Percentiles rank a stretch among this genome's conserved stretches.
Conservation (phyloP, 1,140 invertebrate genomes). For the Stenopsyche tienmushanensis region DNA sequence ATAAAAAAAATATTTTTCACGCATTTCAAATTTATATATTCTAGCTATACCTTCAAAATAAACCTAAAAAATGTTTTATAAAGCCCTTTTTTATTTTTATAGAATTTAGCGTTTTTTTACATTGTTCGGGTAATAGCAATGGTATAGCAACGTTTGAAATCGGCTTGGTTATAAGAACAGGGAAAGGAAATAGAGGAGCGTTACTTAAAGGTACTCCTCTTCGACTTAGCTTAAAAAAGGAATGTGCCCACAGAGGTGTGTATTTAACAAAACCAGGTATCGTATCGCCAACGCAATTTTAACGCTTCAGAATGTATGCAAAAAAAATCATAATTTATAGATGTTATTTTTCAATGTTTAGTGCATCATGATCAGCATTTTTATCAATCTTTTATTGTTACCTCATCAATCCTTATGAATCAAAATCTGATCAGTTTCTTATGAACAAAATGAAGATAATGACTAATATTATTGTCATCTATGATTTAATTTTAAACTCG, state of each 20-base stretch:
- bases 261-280: conserved; percentile 62
- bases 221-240: conserved; percentile 85
- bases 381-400: too few species aligned
- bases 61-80: not conserved
- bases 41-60: not conserved
- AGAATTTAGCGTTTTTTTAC: conserved; percentile 91
- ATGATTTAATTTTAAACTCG: too few species aligned
- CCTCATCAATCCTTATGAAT: too few species aligned
- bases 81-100: conserved; percentile 41
- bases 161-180: conserved; percentile 80
- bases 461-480: too few species aligned
- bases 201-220: conserved; percentile 87
- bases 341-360: too few species aligned
- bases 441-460: not conserved
- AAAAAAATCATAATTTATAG: conserved; percentile 26
- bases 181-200: conserved; percentile 58
- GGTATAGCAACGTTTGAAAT: conserved; percentile 88
- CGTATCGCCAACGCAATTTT: conserved; percentile 61
- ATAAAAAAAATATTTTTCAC: conserved; percentile 36
- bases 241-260: conserved; percentile 90
- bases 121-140: conserved; percentile 85
- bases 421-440: not conserved
- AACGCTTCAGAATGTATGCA: conserved; percentile 48
- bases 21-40: conserved; percentile 12
- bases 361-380: too few species aligned